Conservation (phyloP, 2,113 vertebrate species). For the Strix uralensis region DNA sequence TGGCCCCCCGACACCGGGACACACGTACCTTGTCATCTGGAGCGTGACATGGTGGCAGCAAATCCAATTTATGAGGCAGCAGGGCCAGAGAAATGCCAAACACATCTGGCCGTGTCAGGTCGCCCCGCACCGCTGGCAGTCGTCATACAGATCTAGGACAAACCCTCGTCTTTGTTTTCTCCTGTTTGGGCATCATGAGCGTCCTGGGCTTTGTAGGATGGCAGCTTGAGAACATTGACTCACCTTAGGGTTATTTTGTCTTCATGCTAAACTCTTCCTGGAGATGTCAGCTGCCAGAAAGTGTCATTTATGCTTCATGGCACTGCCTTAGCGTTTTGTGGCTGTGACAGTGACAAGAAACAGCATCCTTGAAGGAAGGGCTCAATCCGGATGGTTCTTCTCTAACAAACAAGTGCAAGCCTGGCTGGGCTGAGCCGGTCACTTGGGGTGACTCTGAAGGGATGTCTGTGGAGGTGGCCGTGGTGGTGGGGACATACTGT, state of each 20-base stretch:
- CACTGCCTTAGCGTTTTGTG: neutral
- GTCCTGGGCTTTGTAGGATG: neutral
- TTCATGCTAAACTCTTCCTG: slow-evolving; percentile 31
- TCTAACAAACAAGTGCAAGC: neutral
- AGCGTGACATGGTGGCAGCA: neutral
- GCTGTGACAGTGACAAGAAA: slow-evolving; percentile 5
- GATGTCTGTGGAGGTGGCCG: neutral
- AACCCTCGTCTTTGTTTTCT: neutral
- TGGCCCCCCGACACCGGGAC: neutral
- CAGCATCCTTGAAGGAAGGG: neutral
- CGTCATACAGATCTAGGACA: neutral
- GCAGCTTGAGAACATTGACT: neutral
- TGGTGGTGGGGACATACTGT: neutral
- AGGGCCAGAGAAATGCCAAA: neutral
- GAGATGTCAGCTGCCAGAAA: slow-evolving; percentile 69
- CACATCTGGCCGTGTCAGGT: neutral
- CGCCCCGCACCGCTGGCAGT: neutral
- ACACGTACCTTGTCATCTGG: neutral
- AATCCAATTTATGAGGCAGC: neutral
- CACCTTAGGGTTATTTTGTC: slow-evolving; percentile 26
- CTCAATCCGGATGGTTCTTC: rapidly evolving
- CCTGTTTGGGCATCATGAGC: neutral
- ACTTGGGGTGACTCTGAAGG: neutral
- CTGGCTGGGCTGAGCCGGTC: neutral
- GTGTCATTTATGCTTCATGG: slow-evolving; percentile 31